Evolutionary conservation across 2,888 invertebrate genomes (phyloP).

Genomic region (Xanthorhoe designata): DNA sequence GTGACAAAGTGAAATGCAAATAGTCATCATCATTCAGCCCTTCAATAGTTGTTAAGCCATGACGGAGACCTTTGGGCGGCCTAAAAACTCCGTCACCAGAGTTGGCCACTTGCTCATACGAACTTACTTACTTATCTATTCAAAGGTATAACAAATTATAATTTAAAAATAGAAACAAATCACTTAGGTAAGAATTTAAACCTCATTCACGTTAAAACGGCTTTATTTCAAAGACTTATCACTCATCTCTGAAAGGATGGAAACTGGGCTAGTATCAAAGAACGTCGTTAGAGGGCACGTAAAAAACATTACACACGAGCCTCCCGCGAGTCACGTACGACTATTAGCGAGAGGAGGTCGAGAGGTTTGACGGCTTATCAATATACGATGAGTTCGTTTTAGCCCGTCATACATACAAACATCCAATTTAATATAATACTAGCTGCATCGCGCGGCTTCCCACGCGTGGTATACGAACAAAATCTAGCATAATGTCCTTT

Average conservation of each 20-base stretch:
- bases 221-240: constrained; percentile 15
- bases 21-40: too few relatives aligned
- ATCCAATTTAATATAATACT: too few relatives aligned
- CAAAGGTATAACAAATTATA: too few relatives aligned
- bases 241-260: constrained; percentile 23
- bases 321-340: constrained; percentile 53
- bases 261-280: constrained; percentile 23
- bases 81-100: too few relatives aligned
- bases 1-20: too few relatives aligned
- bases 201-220: background rate
- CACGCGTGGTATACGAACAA: too few relatives aligned
- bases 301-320: constrained; percentile 46
- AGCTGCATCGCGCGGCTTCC: too few relatives aligned
- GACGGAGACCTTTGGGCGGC: too few relatives aligned
- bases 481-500: too few relatives aligned
- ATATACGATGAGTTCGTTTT: constrained; percentile 30
- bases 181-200: background rate
- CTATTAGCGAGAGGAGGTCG: constrained; percentile 50
- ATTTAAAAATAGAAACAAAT: background rate
- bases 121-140: too few relatives aligned
- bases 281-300: constrained; percentile 27
- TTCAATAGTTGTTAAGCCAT: too few relatives aligned
- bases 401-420: background rate
- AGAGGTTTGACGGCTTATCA: constrained; percentile 57
- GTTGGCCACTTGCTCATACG: too few relatives aligned